Conservation (phyloP, 2,113 vertebrate species). For the Nettapus auritus region DNA sequence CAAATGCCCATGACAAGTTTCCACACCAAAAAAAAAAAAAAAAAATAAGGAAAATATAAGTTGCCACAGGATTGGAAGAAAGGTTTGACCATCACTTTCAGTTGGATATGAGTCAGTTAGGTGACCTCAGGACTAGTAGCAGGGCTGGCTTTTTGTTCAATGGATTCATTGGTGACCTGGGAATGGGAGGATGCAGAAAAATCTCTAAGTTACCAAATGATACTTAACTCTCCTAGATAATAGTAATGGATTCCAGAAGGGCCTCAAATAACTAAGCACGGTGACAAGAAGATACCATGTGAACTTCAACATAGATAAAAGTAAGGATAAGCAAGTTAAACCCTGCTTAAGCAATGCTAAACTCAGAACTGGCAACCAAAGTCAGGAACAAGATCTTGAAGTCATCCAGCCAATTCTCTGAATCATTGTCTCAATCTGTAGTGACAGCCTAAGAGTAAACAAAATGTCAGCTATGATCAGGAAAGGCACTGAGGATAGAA, state of each 20-base stretch:
- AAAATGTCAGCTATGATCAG: neutral
- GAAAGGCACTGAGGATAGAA: neutral
- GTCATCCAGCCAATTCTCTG: neutral
- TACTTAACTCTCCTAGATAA: neutral
- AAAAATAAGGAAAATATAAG: neutral
- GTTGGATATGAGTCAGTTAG: neutral
- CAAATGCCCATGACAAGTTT: neutral
- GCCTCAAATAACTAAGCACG: neutral
- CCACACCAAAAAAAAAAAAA: neutral
- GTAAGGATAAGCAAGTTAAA: neutral
- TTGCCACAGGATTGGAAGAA: neutral
- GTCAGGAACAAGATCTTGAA: neutral
- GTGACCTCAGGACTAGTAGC: rapidly evolving
- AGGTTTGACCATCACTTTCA: neutral
- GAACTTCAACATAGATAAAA: neutral
- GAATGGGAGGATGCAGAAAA: neutral
- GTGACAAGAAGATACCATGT: neutral
- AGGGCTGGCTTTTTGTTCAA: neutral
- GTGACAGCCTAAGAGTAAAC: neutral
- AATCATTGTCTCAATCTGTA: neutral
- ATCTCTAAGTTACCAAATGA: neutral
- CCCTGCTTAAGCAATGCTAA: neutral
- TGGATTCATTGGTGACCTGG: neutral
- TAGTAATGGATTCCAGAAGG: neutral
- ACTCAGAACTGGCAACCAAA: neutral